phyloP scores from a whole-genome alignment of 2,888 invertebrate genomes.

The Pachycephus smyrnensis region DNA sequence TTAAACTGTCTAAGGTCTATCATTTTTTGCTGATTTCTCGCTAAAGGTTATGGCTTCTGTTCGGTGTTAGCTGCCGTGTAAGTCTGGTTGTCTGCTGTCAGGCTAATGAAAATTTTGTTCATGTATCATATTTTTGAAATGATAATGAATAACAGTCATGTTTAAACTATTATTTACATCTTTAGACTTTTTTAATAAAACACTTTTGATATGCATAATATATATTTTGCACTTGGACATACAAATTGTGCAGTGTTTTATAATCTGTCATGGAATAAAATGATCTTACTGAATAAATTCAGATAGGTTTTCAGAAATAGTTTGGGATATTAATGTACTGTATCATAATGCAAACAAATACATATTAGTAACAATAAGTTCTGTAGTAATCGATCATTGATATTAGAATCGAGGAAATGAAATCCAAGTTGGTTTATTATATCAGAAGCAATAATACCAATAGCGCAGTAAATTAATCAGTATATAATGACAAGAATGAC shows the following conservation, averaged over 20 bases:
- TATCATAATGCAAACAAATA: neutral
- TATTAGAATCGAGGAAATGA: neutral
- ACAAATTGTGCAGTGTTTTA: neutral
- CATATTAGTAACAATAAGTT: neutral
- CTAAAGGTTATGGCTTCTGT: neutral
- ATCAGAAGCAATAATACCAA: neutral
- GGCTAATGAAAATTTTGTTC: neutral
- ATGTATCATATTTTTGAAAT: neutral
- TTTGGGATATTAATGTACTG: neutral
- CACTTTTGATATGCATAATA: slow-evolving; percentile 11
- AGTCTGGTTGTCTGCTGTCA: neutral
- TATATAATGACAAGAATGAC: neutral
- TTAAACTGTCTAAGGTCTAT: neutral
- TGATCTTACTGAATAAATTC: neutral
- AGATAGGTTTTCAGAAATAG: neutral
- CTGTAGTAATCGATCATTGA: neutral
- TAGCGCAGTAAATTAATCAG: neutral
- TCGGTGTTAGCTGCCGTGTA: neutral
- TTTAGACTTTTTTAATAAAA: slow-evolving; percentile 9
- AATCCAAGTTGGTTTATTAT: neutral
- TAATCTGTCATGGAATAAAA: neutral
- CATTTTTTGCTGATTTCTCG: neutral
- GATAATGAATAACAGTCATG: slow-evolving; percentile 6
- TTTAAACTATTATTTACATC: slow-evolving; percentile 10
- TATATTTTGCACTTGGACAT: neutral